Base-by-base conservation (phyloP, 1,140 invertebrate genomes). In the Drosophila murphyi region DNA sequence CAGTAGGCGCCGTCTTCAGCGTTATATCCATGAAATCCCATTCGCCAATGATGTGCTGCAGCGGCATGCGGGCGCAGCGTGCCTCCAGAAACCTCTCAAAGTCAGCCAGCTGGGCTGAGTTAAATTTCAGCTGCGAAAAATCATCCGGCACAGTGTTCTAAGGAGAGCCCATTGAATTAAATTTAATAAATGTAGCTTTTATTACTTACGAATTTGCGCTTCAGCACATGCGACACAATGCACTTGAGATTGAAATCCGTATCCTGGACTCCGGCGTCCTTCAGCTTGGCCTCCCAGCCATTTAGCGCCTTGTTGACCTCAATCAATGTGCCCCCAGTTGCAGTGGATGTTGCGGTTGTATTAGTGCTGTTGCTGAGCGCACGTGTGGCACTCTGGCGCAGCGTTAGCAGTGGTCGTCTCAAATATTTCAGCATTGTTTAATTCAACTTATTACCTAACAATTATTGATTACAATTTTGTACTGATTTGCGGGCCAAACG, bases 41-140 rank as follows among this genome's bases (percentile, higher is more conserved):
- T 91, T 96, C 94, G 35, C 95, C 94, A 59, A 96, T 93, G 70
- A 96, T 95, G 74, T 96, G 96, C 80, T 96, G 96, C 31, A 96
- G 92, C 39, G 96, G 96, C 94, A 95, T 95, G 71, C 95, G 95
- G 39, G 75, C 85, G 57, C 93, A 89, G 6, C 93, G 82, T 45
- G 91, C 92, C 68, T 91, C 82, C 65, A 92, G 87, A 3, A 93
- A 80, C 7, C 83, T 72, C 43, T 93, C 81, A 29, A 93, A 90
- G 31, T 90, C 79, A 0, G 61, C 67, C 20, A 91, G 56, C 56
- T 93, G 83, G 0, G 55, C 31, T 0, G 78, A 29, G 37, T 73
- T 80, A 8, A 93, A 89, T 12, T 78, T 52, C 2, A 87, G 61
- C 32, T 90, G 45, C 4, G 64, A 50, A 10, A 76, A 81, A 62